These are phyloP conservation scores for Ooceraea biroi DNA, from an alignment of 1,140 invertebrate genomes.

Conservation along the genomic window DNA sequence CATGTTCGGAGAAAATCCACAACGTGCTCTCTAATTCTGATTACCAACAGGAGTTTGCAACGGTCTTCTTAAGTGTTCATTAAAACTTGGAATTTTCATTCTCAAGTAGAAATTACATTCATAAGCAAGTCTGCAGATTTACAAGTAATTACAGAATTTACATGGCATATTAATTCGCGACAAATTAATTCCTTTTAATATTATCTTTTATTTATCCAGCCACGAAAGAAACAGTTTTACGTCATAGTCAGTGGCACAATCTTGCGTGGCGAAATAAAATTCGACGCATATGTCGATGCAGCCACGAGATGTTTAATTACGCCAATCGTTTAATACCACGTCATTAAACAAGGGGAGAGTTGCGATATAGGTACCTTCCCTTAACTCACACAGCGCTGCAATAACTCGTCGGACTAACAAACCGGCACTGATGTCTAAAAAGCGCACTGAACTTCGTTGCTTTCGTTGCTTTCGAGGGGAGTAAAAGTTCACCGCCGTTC, in stretches of 20 bases:
- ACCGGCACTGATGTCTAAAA: constrained; percentile 67
- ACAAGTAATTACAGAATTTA: constrained; percentile 2
- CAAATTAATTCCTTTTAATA: not conserved
- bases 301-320: constrained; percentile 54
- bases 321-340: constrained; percentile 55
- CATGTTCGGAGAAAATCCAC: constrained; percentile 19
- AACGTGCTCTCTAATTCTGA: constrained; percentile 35
- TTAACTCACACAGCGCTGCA: constrained; percentile 12
- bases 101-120: not conserved
- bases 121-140: not conserved
- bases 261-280: not conserved
- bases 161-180: not conserved
- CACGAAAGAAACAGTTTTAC: not conserved
- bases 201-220: not conserved
- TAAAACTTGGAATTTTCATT: not conserved
- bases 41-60: constrained; percentile 18
- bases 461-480: constrained; percentile 36
- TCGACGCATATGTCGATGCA: not conserved
- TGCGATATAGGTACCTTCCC: constrained; percentile 46
- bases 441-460: constrained; percentile 53
- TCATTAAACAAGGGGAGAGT: constrained; percentile 50
- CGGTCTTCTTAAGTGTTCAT: not conserved
- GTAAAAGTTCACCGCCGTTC: constrained; percentile 36
- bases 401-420: constrained; percentile 69
- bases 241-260: not conserved